phyloP scores from a whole-genome alignment of 2,113 vertebrate species.

The Cebidichthys violaceus region DNA sequence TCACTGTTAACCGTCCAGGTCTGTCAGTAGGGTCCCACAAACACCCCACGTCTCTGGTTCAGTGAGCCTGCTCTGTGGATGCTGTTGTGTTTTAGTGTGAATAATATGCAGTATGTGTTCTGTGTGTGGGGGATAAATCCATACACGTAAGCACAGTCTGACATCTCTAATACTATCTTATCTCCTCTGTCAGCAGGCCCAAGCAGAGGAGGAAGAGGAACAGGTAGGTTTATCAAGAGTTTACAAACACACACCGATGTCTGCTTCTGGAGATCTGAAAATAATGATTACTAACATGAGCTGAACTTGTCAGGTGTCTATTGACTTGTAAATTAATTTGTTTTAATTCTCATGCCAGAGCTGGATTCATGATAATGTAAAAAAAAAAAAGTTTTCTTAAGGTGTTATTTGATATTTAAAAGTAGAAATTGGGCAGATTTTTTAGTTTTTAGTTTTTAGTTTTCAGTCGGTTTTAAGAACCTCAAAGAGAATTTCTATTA shows the following conservation, averaged over 20 bases:
- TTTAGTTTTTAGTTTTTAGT: no score
- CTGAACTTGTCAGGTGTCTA: not conserved
- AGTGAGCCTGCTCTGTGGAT: slow-evolving; percentile 23
- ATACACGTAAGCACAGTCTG: not conserved
- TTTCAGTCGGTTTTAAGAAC: not conserved
- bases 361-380: not conserved
- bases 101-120: not conserved
- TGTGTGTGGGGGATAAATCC: not conserved
- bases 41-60: slow-evolving; percentile 4
- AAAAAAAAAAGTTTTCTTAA: not conserved
- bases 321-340: not conserved
- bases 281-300: slow-evolving; percentile 12
- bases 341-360: not conserved
- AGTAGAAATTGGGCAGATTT: not conserved
- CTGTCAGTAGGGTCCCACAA: slow-evolving; percentile 20
- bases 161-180: slow-evolving; percentile 42
- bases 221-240: slow-evolving; percentile 67
- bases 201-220: slow-evolving; percentile 69
- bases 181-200: slow-evolving; percentile 62
- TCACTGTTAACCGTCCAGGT: slow-evolving; percentile 22
- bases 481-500: not conserved
- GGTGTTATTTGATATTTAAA: not conserved
- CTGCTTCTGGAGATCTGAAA: slow-evolving; percentile 3
- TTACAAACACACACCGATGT: not conserved
- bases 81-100: slow-evolving; percentile 2